These are phyloP conservation scores for Pelochelys cantorii DNA, from an alignment of 2,797 vertebrate genomes.

Conservation along the genomic window DNA sequence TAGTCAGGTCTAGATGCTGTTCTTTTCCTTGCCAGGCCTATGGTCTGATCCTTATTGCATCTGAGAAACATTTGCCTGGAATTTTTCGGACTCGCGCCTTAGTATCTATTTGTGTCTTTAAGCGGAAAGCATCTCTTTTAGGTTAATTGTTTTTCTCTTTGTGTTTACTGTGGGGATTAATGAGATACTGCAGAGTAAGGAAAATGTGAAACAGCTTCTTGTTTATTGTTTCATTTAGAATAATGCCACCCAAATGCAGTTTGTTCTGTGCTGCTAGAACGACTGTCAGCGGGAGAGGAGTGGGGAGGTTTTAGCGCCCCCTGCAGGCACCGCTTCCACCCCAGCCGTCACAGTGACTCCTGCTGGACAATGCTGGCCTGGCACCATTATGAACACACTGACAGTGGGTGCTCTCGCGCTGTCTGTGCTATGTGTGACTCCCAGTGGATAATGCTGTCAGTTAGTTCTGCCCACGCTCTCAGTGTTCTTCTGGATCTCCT, in stretches of 20 bases:
- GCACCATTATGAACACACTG: background rate
- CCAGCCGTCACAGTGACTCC: background rate
- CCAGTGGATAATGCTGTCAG: background rate
- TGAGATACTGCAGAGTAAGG: conserved; percentile 63
- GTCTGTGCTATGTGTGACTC: background rate
- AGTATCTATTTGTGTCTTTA: conserved; percentile 38
- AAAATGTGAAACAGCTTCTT: conserved; percentile 43
- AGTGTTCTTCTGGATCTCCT: background rate
- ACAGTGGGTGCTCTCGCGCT: background rate
- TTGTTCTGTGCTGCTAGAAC: background rate
- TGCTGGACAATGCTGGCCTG: background rate
- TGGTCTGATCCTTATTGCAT: background rate
- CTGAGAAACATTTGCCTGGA: accelerated
- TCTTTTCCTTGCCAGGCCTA: accelerated
- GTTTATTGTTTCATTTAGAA: conserved; percentile 71
- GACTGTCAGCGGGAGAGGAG: background rate
- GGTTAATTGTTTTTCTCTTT: conserved; percentile 45
- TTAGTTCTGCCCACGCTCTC: background rate
- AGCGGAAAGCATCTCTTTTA: conserved; percentile 49
- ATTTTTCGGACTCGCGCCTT: background rate
- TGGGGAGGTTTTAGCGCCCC: background rate
- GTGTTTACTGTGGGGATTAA: conserved; percentile 73
- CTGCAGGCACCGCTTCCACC: background rate
- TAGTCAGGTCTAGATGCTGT: background rate
- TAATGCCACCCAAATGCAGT: conserved; percentile 28